Evolutionary conservation across 2,888 invertebrate genomes (phyloP).

Genomic region (Diogma glabrata): DNA sequence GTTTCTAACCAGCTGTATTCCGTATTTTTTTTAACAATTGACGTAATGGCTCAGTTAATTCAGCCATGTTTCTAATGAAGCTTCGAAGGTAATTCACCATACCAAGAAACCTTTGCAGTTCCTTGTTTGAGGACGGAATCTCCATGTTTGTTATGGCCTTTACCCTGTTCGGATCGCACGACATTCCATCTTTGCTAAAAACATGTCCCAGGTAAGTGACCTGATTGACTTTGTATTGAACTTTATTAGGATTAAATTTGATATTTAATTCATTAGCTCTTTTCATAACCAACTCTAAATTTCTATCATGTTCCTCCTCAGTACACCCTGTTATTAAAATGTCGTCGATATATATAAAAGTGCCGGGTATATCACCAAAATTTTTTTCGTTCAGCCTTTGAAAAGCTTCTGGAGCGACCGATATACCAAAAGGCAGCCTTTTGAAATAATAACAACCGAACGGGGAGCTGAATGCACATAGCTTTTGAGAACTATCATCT

Average conservation of each 20-base stretch:
- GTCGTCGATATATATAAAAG: constrained; percentile 16
- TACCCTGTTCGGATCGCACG: not conserved
- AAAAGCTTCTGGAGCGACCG: not conserved
- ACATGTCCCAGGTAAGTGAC: constrained; percentile 16
- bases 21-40: too few species aligned
- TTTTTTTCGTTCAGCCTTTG: not conserved
- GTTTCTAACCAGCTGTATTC: too few species aligned
- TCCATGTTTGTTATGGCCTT: too few species aligned
- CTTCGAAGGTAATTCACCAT: too few species aligned
- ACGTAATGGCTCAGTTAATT: too few species aligned
- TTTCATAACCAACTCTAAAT: constrained; percentile 12
- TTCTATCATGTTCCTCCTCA: constrained; percentile 14
- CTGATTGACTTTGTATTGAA: constrained; percentile 13
- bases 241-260: constrained; percentile 14
- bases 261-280: constrained; percentile 11
- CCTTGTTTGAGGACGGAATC: too few species aligned
- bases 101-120: too few species aligned
- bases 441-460: not conserved
- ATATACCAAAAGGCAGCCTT: not conserved
- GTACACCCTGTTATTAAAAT: constrained; percentile 12
- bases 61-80: too few species aligned
- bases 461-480: not conserved
- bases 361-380: not conserved
- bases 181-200: constrained; percentile 9
- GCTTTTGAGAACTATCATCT: too few species aligned